These are phyloP conservation scores for Eremobia ochroleuca DNA, from an alignment of 2,888 invertebrate species.

Conservation along the genomic window DNA sequence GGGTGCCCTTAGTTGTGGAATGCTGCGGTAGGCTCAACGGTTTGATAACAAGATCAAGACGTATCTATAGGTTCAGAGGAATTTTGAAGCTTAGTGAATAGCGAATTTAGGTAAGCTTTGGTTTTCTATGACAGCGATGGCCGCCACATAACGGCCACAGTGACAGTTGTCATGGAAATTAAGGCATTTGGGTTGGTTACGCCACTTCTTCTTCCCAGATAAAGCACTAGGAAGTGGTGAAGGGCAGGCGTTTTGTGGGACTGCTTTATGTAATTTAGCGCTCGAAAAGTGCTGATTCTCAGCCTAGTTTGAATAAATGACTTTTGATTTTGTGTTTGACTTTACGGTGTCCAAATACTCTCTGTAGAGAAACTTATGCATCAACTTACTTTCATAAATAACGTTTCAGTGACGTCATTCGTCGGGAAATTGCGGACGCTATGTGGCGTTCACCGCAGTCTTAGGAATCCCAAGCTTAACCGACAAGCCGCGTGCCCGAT, in stretches of 20 bases:
- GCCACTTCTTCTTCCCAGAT: too few species aligned
- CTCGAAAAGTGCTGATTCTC: too few species aligned
- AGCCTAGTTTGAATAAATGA: neutral
- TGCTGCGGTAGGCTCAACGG: constrained; percentile 35
- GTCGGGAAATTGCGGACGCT: neutral
- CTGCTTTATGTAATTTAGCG: too few species aligned
- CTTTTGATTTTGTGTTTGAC: neutral
- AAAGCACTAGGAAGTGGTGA: too few species aligned
- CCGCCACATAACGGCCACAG: neutral
- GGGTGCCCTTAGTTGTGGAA: constrained; percentile 30
- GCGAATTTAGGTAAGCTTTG: too few species aligned
- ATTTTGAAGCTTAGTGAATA: neutral
- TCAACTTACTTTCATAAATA: neutral
- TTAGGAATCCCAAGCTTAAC: neutral
- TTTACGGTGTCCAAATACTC: neutral
- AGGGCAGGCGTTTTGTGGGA: too few species aligned
- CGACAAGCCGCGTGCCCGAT: too few species aligned
- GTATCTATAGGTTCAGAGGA: neutral
- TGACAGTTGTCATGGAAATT: neutral
- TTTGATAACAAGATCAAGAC: constrained; percentile 16
- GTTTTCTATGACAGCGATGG: neutral
- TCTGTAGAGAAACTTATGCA: neutral
- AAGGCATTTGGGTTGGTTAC: too few species aligned
- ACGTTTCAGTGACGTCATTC: neutral
- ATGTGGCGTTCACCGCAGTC: neutral